phyloP scores from a whole-genome alignment of 2,113 vertebrate genomes.

The Salvelinus alpinus region DNA sequence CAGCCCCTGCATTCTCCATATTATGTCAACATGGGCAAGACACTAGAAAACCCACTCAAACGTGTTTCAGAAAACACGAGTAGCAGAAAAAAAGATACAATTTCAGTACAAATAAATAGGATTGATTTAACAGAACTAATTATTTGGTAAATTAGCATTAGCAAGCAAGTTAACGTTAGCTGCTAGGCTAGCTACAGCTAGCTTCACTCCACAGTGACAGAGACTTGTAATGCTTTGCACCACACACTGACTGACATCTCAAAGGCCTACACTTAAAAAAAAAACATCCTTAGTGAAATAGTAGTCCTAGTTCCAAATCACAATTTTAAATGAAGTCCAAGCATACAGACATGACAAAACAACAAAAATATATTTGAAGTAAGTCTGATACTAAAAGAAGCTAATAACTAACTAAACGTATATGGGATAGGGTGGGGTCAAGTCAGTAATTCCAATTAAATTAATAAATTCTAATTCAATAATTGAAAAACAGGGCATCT shows the following conservation, averaged over 20 bases:
- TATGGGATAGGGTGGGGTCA: no score
- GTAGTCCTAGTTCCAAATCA: neutral
- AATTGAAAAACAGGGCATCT: no score
- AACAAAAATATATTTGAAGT: neutral
- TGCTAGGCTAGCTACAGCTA: neutral
- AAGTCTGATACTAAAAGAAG: neutral
- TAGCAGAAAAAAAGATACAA: neutral
- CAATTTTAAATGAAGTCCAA: neutral
- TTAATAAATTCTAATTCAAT: neutral
- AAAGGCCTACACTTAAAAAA: neutral
- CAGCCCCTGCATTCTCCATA: neutral
- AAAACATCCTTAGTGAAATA: neutral
- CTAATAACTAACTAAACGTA: constrained; percentile 8
- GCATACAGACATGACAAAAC: neutral
- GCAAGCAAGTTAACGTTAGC: neutral
- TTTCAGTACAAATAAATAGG: neutral
- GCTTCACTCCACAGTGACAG: neutral
- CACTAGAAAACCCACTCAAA: neutral
- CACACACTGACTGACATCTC: constrained; percentile 13
- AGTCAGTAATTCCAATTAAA: neutral
- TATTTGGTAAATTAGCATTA: neutral
- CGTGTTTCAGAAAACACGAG: neutral
- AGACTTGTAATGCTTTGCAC: constrained; percentile 46
- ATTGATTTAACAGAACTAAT: neutral
- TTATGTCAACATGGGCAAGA: neutral